Base-by-base conservation (phyloP, 2,113 vertebrate genomes). In the Rhabdomys dilectus region DNA sequence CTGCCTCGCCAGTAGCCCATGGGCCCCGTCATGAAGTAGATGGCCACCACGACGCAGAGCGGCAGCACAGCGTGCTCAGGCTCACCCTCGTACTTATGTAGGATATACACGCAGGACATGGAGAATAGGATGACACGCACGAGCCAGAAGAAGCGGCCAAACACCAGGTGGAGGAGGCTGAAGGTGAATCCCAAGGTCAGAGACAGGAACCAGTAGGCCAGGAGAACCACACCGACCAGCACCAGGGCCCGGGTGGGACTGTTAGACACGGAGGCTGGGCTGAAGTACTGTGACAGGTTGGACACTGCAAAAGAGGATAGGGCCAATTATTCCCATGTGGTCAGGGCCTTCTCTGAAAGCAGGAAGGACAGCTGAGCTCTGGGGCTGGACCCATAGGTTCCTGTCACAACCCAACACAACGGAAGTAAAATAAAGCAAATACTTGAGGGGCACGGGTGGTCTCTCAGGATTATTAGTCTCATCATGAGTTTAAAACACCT, bases 11-110 rank as follows among this genome's bases (percentile, higher is more conserved):
- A 99, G 98, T 99, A 99, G 36, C 99, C 99, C 91, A 99, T 99
- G 0, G 99, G 99, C 36, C 99, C 99, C 0, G 99, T 99, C 99
- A 99, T 99, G 98, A 99, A 99, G 98, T 99, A 99, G 90, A 99
- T 95, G 0, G 99, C 99, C 98, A 99, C 99, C 88, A 99, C 99
- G 93, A 99, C 99, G 98, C 99, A 99, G 93, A 99, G 99, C 0
- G 99, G 99, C 97, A 99, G 98, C 89, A 99, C 99, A 0, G 99
- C 99, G 0, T 98, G 98, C 97, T 99, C 99, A 0, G 99, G 99
- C 98, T 99, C 99, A 0, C 99, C 99, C 98, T 99, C 99, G 0
- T 99, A 99, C 97, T 99, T 99, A 98, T 99, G 99, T 95, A 99
- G 99, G 98, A 99, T 99, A 98, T 99, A 99, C 4, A 99, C 98